Percentiles rank a stretch among this genome's conserved stretches.
These are phyloP conservation scores for Melopsittacus undulatus DNA, from an alignment of 2,797 vertebrate species.

Conservation along the genomic window DNA sequence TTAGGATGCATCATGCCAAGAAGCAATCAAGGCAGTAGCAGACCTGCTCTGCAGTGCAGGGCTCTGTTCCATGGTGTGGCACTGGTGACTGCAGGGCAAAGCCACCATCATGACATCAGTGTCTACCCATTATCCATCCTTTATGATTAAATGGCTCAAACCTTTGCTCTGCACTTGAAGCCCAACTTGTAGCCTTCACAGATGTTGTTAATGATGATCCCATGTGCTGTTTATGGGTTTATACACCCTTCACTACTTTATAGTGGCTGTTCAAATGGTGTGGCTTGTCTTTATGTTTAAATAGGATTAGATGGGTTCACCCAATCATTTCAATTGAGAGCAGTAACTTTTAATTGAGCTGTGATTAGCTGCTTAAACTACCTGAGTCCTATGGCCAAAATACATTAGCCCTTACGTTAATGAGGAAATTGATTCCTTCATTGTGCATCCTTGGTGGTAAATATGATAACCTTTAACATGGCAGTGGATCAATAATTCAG, in stretches of 20 bases:
- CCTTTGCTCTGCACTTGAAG: neutral
- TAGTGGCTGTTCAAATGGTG: neutral
- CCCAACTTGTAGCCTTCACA: neutral
- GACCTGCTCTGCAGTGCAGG: too few species aligned
- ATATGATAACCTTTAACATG: neutral
- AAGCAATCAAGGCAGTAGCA: too few species aligned
- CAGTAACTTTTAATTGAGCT: neutral
- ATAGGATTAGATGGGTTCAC: neutral
- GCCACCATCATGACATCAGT: neutral
- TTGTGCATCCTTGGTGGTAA: neutral
- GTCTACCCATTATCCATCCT: neutral
- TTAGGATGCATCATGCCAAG: neutral
- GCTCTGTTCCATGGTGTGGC: neutral
- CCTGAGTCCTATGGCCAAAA: neutral
- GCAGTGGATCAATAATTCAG: neutral
- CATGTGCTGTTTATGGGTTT: neutral
- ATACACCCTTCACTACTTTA: neutral
- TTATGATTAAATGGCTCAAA: neutral
- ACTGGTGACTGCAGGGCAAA: accelerated
- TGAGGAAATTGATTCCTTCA: neutral
- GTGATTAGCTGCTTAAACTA: neutral
- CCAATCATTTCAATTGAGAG: neutral
- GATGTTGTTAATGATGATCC: neutral
- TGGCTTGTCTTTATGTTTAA: neutral
- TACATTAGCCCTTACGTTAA: neutral